Evolutionary conservation across 2,888 invertebrate species (phyloP).

Genomic region (Microctonus aethiopoides): DNA sequence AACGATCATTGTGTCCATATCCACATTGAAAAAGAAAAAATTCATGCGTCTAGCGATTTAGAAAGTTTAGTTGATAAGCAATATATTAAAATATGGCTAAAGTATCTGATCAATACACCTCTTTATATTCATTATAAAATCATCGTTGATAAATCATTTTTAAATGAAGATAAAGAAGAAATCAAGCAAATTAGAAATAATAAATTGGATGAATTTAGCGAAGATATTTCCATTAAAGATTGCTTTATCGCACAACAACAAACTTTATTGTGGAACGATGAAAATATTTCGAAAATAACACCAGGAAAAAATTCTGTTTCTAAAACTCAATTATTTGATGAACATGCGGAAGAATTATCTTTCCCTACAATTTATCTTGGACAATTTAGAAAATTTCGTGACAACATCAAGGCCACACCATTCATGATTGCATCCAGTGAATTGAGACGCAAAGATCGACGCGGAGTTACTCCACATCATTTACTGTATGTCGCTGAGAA

Average conservation of each 20-base stretch:
- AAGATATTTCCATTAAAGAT: constrained; percentile 42
- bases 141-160: too few relatives aligned
- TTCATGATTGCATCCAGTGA: constrained; percentile 63
- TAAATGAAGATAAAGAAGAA: too few relatives aligned
- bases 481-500: constrained; percentile 64
- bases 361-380: constrained; percentile 63
- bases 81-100: too few relatives aligned
- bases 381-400: constrained; percentile 51
- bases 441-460: too few relatives aligned
- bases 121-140: too few relatives aligned
- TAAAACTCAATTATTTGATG: constrained; percentile 57
- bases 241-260: constrained; percentile 43
- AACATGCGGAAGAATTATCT: constrained; percentile 59
- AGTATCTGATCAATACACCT: too few relatives aligned
- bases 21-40: too few relatives aligned
- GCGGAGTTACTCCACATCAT: constrained; percentile 54
- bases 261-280: constrained; percentile 42
- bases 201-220: constrained; percentile 24
- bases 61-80: too few relatives aligned
- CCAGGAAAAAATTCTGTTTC: constrained; percentile 46
- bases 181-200: too few relatives aligned
- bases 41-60: too few relatives aligned
- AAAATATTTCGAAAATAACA: constrained; percentile 38
- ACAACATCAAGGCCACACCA: constrained; percentile 54
- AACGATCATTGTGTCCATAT: constrained; percentile 45